A percentile compares a stretch with the other conserved stretches of the same genome.
phyloP scores from a whole-genome alignment of 2,797 vertebrate species.

The Arnoldichthys spilopterus region DNA sequence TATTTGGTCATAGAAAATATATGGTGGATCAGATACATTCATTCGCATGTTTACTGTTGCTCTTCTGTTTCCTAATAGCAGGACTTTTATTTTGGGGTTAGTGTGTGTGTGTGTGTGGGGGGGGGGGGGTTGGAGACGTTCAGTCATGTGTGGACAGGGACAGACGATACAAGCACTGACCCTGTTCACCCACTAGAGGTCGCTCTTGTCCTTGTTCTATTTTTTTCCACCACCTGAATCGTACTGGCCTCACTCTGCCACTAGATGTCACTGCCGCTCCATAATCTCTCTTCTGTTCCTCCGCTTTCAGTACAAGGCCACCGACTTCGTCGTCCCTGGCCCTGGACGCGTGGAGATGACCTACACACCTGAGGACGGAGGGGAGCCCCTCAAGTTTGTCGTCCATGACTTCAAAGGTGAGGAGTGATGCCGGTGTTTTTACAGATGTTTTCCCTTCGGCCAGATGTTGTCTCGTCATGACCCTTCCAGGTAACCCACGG shows the following conservation, averaged over 20 bases:
- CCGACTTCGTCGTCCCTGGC: conserved; percentile 95
- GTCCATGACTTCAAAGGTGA: conserved; percentile 92
- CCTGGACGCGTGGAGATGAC: conserved; percentile 94
- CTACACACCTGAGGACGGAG: conserved; percentile 85
- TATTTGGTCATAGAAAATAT: no score
- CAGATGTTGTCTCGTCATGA: not conserved
- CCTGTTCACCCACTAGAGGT: not conserved
- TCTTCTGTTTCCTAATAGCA: no score
- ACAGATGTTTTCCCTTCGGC: not conserved
- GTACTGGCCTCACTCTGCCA: not conserved
- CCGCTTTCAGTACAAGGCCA: conserved; percentile 91
- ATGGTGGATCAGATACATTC: no score
- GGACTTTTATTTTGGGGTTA: no score
- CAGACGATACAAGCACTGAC: no score
- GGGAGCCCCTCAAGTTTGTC: conserved; percentile 82
- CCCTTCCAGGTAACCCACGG: not conserved
- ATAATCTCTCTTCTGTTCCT: not conserved
- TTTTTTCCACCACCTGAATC: no score
- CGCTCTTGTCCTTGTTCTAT: not conserved
- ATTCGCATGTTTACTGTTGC: no score
- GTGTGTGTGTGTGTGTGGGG: no score
- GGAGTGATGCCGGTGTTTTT: no score
- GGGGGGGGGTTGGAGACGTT: no score
- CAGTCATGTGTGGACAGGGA: no score
- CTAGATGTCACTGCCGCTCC: not conserved